phyloP scores from a whole-genome alignment of 2,888 invertebrate genomes.

The Lasioglossum pauxillum region DNA sequence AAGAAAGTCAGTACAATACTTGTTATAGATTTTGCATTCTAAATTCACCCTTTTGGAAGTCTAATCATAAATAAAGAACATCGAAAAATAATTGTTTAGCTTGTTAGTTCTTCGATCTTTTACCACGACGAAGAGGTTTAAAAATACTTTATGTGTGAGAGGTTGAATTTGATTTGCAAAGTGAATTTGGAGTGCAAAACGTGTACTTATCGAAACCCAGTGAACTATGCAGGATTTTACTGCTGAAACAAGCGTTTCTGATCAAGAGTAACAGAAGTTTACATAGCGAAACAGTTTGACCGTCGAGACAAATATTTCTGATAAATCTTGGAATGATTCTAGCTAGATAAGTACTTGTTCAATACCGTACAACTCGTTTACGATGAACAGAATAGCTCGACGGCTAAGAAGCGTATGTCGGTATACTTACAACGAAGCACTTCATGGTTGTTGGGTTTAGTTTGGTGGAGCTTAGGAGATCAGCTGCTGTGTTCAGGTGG shows the following conservation, averaged over 20 bases:
- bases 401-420: background rate
- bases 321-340: background rate
- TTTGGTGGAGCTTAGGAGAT: conserved; percentile 53
- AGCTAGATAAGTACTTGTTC: background rate
- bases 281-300: background rate
- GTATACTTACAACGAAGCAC: conserved; percentile 77
- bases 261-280: background rate
- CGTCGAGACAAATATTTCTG: background rate
- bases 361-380: no score
- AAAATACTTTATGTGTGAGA: no score
- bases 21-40: no score
- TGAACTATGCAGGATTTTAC: background rate
- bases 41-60: no score
- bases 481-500: conserved; percentile 66
- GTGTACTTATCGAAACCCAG: background rate
- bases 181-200: no score
- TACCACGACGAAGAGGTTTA: no score
- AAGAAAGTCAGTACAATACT: background rate
- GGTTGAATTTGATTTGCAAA: no score
- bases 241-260: background rate
- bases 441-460: conserved; percentile 75
- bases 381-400: background rate
- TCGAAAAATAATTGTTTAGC: no score
- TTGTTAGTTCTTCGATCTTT: no score
- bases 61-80: no score